Conservation (phyloP, 2,797 vertebrate species). For the Chelon auratus region DNA sequence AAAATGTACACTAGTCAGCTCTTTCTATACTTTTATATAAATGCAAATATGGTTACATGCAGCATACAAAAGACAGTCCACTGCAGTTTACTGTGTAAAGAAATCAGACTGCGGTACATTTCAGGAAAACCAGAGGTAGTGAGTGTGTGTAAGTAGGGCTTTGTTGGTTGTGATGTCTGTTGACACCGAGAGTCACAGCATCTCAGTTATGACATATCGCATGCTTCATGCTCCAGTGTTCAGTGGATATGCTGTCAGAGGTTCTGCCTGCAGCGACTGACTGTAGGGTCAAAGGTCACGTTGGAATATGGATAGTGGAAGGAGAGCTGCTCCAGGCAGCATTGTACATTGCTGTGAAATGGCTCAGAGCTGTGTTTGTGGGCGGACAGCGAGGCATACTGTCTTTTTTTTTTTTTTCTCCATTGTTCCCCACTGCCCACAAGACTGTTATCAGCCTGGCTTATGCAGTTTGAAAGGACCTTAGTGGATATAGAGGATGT, state of each 20-base stretch:
- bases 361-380: conserved; percentile 50
- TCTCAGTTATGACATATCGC: conserved; percentile 38
- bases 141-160: conserved; percentile 34
- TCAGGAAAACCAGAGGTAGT: neutral
- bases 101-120: conserved; percentile 12
- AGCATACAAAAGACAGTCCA: neutral
- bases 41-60: neutral
- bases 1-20: conserved; percentile 12
- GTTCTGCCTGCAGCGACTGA: conserved; percentile 48
- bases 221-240: conserved; percentile 66
- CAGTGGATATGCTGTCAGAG: conserved; percentile 62
- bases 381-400: conserved; percentile 21
- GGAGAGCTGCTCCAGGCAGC: conserved; percentile 37
- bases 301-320: conserved; percentile 42
- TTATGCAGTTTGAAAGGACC: conserved; percentile 61
- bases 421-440: conserved; percentile 43
- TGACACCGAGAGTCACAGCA: conserved; percentile 47
- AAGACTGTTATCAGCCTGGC: conserved; percentile 48
- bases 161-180: conserved; percentile 48
- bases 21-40: neutral
- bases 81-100: neutral
- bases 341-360: conserved; percentile 7
- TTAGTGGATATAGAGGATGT: conserved; percentile 53
- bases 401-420: conserved; percentile 30
- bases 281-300: conserved; percentile 64